Conservation (phyloP, 2,797 vertebrate genomes). For the Enteromius viviparus region DNA sequence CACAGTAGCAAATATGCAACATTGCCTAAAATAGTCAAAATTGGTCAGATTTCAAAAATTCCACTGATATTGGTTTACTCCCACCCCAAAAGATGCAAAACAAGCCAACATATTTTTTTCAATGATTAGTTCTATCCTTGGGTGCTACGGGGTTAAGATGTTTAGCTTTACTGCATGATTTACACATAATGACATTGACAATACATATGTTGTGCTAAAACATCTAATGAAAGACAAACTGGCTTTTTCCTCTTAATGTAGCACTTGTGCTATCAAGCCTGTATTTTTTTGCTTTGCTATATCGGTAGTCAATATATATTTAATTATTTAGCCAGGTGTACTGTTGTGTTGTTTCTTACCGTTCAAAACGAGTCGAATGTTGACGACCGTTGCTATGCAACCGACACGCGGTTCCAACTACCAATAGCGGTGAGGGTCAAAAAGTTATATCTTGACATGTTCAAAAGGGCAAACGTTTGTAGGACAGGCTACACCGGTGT, state of each 20-base stretch:
- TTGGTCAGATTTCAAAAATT: too few species aligned
- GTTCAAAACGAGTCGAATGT: slow-evolving; percentile 41
- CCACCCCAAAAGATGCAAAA: too few species aligned
- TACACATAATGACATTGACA: not conserved
- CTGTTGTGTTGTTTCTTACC: slow-evolving; percentile 35
- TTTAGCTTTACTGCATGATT: not conserved
- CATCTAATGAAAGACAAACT: not conserved
- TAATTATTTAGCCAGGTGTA: not conserved
- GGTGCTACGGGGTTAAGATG: too few species aligned
- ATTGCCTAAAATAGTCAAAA: too few species aligned
- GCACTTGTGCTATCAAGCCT: not conserved
- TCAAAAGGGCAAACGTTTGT: not conserved
- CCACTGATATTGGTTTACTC: too few species aligned
- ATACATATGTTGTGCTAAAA: not conserved
- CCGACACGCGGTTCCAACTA: slow-evolving; percentile 57
- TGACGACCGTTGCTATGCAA: slow-evolving; percentile 72
- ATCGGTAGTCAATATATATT: not conserved
- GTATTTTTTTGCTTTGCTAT: not conserved
- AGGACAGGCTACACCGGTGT: too few species aligned
- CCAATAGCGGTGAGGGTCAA: slow-evolving; percentile 64
- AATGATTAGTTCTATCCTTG: too few species aligned
- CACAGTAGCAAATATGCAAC: too few species aligned
- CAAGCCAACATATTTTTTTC: too few species aligned
- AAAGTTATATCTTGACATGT: not conserved
- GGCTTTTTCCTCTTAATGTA: not conserved